phyloP scores from a whole-genome alignment of 2,888 invertebrate genomes.

The Eilema caniola region DNA sequence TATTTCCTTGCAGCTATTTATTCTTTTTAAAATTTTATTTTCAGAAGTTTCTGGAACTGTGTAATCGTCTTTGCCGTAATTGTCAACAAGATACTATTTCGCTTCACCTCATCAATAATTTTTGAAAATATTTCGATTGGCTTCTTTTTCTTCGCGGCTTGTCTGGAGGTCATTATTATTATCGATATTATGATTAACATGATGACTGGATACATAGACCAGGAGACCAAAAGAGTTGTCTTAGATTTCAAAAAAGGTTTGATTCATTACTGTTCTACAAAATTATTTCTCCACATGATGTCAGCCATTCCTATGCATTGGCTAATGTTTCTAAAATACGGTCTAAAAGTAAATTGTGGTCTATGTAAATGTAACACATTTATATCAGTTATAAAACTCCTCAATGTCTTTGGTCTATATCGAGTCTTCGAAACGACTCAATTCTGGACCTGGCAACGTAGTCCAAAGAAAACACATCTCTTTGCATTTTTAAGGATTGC shows the following conservation, averaged over 20 bases:
- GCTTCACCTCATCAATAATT: constrained; percentile 31
- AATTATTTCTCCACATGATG: constrained; percentile 53
- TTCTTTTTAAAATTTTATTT: constrained; percentile 16
- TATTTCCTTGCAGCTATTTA: background rate
- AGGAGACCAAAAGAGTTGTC: constrained; percentile 30
- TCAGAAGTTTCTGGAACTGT: constrained; percentile 36
- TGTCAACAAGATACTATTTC: constrained; percentile 31
- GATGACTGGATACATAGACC: constrained; percentile 34
- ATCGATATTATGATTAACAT: constrained; percentile 31
- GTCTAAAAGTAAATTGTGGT: constrained; percentile 21
- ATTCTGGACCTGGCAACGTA: constrained; percentile 40
- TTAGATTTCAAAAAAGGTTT: constrained; percentile 42
- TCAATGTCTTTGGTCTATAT: constrained; percentile 42
- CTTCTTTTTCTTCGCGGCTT: constrained; percentile 20
- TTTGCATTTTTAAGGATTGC: constrained; percentile 51
- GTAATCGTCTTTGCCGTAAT: constrained; percentile 34
- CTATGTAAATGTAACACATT: constrained; percentile 24
- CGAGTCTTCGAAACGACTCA: constrained; percentile 50
- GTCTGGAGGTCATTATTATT: constrained; percentile 33
- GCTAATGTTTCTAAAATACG: constrained; percentile 47
- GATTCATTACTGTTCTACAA: constrained; percentile 51
- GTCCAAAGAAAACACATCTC: constrained; percentile 26
- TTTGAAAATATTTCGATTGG: constrained; percentile 16
- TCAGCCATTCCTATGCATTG: constrained; percentile 45
- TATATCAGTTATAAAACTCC: constrained; percentile 28